phyloP scores from a whole-genome alignment of 2,888 invertebrate genomes.

The Pilophorus perplexus region DNA sequence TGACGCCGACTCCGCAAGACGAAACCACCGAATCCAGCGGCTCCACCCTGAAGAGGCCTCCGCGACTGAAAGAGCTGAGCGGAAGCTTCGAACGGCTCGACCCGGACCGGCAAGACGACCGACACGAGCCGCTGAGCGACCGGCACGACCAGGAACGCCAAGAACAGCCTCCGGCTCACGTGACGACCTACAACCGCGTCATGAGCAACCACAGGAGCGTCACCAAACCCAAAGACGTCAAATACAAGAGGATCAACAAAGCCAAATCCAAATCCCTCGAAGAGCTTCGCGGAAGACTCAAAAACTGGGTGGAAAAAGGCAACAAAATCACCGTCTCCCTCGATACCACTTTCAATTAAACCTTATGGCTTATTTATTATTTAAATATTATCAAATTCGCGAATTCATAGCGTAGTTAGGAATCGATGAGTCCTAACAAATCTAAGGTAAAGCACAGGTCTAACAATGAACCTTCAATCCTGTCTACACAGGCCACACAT shows the following conservation, averaged over 20 bases:
- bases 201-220: conserved; percentile 89
- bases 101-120: conserved; percentile 50
- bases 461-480: too few relatives aligned
- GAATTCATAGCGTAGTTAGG: too few relatives aligned
- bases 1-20: conserved; percentile 48
- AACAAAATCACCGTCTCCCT: conserved; percentile 65
- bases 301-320: conserved; percentile 82
- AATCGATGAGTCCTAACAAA: too few relatives aligned
- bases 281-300: conserved; percentile 75
- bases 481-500: too few relatives aligned
- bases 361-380: neutral
- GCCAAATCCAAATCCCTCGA: conserved; percentile 86
- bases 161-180: conserved; percentile 51
- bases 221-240: conserved; percentile 86
- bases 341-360: conserved; percentile 59
- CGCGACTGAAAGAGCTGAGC: conserved; percentile 53
- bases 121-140: conserved; percentile 54
- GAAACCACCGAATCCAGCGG: conserved; percentile 51
- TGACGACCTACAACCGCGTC: conserved; percentile 77
- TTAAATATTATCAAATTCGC: neutral
- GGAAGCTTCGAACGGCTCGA: conserved; percentile 55
- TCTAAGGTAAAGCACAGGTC: too few relatives aligned
- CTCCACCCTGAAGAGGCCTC: conserved; percentile 50
- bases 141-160: conserved; percentile 48
- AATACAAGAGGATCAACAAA: conserved; percentile 86